phyloP scores from a whole-genome alignment of 2,888 invertebrate species.

The Tetramorium bicarinatum region DNA sequence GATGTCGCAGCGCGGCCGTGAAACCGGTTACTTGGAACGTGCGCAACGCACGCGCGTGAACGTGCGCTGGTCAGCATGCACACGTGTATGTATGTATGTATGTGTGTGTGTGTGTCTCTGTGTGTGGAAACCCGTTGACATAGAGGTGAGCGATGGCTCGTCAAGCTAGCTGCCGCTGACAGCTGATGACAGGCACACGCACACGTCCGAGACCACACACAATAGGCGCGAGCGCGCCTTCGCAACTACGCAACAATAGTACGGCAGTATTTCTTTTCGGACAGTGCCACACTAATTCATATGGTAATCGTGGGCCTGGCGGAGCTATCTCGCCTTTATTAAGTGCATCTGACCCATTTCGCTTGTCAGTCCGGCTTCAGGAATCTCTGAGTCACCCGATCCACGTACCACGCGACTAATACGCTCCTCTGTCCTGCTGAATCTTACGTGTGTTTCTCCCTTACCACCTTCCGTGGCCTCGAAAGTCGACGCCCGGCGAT shows the following conservation, averaged over 20 bases:
- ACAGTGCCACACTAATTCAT: slow-evolving; percentile 78
- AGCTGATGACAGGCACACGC: slow-evolving; percentile 78
- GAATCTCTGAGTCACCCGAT: slow-evolving; percentile 76
- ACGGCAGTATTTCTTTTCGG: slow-evolving; percentile 65
- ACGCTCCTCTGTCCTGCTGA: slow-evolving; percentile 26
- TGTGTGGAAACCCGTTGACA: slow-evolving; percentile 69
- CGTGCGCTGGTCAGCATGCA: slow-evolving; percentile 12
- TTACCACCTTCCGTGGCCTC: slow-evolving; percentile 10
- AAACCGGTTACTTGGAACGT: slow-evolving; percentile 73
- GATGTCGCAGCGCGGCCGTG: slow-evolving; percentile 67
- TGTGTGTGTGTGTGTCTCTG: background rate
- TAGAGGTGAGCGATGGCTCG: slow-evolving; percentile 78
- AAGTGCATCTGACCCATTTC: slow-evolving; percentile 80
- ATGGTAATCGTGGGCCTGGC: slow-evolving; percentile 78
- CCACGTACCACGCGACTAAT: slow-evolving; percentile 62
- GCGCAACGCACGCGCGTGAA: slow-evolving; percentile 46
- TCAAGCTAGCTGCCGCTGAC: slow-evolving; percentile 77
- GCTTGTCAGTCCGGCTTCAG: slow-evolving; percentile 77
- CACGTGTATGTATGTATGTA: background rate
- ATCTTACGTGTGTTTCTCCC: slow-evolving; percentile 17
- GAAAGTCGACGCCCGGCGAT: slow-evolving; percentile 36
- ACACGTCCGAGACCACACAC: slow-evolving; percentile 76
- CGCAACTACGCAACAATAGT: slow-evolving; percentile 44
- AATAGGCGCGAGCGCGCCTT: slow-evolving; percentile 62
- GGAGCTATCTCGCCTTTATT: slow-evolving; percentile 79